phyloP scores from a whole-genome alignment of 1,140 invertebrate genomes.

The Drosophila virilis region DNA sequence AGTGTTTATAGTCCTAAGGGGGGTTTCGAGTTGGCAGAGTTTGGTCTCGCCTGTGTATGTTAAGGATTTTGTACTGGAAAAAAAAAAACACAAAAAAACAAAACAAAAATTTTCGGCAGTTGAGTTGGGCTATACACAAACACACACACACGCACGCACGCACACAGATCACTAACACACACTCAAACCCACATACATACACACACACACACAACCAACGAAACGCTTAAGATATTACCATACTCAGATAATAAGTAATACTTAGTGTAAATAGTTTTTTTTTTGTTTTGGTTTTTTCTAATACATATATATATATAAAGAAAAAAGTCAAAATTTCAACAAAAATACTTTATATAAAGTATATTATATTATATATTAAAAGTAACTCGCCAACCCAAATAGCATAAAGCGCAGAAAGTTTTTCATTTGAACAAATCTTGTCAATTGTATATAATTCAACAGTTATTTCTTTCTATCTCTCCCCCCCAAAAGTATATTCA shows the following conservation, averaged over 20 bases:
- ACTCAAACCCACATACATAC: slow-evolving; percentile 21
- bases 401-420: slow-evolving; percentile 8
- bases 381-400: slow-evolving; percentile 7
- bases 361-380: neutral
- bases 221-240: slow-evolving; percentile 79
- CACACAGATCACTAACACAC: slow-evolving; percentile 21
- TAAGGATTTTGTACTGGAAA: slow-evolving; percentile 1
- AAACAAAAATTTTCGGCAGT: slow-evolving; percentile 23
- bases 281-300: slow-evolving; percentile 48
- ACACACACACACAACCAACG: slow-evolving; percentile 21
- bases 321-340: slow-evolving; percentile 4
- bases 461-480: neutral
- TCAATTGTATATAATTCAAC: slow-evolving; percentile 34
- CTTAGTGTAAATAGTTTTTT: slow-evolving; percentile 73
- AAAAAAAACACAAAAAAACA: neutral
- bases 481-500: neutral
- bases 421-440: neutral
- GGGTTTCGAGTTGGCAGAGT: neutral
- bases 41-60: neutral
- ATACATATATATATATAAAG: slow-evolving; percentile 23
- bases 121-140: slow-evolving; percentile 23
- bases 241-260: slow-evolving; percentile 73
- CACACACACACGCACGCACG: slow-evolving; percentile 6
- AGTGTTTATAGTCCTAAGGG: slow-evolving; percentile 18
- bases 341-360: slow-evolving; percentile 7